Evolutionary conservation across 2,888 invertebrate species (phyloP), one percentile per base, ranked within the genome.

Genomic region (Therioaphis trifolii): DNA sequence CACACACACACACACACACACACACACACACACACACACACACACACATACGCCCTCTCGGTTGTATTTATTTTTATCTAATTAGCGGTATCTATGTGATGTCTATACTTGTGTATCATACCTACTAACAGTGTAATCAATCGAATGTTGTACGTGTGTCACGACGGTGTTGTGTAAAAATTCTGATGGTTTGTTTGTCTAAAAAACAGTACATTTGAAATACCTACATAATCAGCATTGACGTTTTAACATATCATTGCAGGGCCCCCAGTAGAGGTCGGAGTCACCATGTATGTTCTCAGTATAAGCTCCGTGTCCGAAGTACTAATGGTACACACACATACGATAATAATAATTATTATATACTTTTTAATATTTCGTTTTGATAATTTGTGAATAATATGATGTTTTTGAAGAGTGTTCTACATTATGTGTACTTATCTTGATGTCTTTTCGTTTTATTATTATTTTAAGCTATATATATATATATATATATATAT

Each of bases 271-370:
- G 91, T 91, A 85, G 90, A 90, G 87, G 91, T 91, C 85, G 91
- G 91, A 86, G 90, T 91, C 86, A 91, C 91, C 86, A 90, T 92
- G 89, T 91, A 91, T 88, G 91, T 92, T 86, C 89, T 91, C 86
- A 90, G 90, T 87, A 92, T 92, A 88, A 90, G 90, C 87, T 91
- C 91, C 85, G 91, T 92, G 86, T 91, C 91, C 86, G 92, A 92
- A 90, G 91, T 91, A 86, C 90, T 91, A 88, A 91, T 91, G 91
- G 91, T 91, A 89, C 85, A 86, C 40, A n/a, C 21, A 69, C 9
- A 69, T 43, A n/a, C n/a, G 21, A 66, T 66, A 66, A 27, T 14
- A 11, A 27, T 66, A 66, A 29, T 29, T 66, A 29, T 66, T 66
- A 74, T n/a, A 75, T 61, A 24, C 18, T 76, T 74, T 75, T 61